These are phyloP conservation scores for Dendrolimus kikuchii DNA, from an alignment of 1,140 invertebrate genomes.

Conservation along the genomic window DNA sequence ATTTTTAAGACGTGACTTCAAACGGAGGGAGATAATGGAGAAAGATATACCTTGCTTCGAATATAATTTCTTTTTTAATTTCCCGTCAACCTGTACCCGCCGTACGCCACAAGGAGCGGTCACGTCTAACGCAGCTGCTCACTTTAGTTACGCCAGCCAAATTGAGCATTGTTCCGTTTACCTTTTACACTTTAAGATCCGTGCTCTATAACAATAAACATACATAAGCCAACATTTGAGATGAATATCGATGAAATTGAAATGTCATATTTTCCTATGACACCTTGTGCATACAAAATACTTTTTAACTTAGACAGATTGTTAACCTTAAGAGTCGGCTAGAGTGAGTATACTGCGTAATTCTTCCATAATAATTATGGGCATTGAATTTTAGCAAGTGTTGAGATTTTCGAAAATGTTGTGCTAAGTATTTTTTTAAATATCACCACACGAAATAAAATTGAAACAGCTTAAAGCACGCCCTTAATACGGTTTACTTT, in stretches of 20 bases:
- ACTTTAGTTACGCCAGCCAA: constrained; percentile 22
- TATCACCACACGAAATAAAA: not conserved
- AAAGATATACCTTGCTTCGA: constrained; percentile 14
- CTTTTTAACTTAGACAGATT: too few relatives aligned
- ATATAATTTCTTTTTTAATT: constrained; percentile 28
- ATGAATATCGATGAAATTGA: too few relatives aligned
- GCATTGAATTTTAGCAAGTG: too few relatives aligned
- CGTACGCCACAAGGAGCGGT: constrained; percentile 14
- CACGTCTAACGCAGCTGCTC: constrained; percentile 30
- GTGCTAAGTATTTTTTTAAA: too few relatives aligned
- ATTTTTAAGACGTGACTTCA: constrained; percentile 20
- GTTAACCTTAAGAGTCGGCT: too few relatives aligned
- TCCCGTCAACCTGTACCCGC: constrained; percentile 20
- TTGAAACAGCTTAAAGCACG: not conserved
- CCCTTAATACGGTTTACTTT: not conserved
- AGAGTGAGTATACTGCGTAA: too few relatives aligned
- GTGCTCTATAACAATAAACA: too few relatives aligned
- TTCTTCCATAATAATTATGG: too few relatives aligned
- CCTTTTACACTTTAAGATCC: not conserved
- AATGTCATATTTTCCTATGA: too few relatives aligned
- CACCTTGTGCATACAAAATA: too few relatives aligned
- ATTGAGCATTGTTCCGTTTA: constrained; percentile 32
- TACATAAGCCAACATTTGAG: too few relatives aligned
- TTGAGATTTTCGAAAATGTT: too few relatives aligned
- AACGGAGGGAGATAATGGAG: constrained; percentile 16